phyloP scores from a whole-genome alignment of 2,797 vertebrate genomes.

The Hapalemur alaotrensis region DNA sequence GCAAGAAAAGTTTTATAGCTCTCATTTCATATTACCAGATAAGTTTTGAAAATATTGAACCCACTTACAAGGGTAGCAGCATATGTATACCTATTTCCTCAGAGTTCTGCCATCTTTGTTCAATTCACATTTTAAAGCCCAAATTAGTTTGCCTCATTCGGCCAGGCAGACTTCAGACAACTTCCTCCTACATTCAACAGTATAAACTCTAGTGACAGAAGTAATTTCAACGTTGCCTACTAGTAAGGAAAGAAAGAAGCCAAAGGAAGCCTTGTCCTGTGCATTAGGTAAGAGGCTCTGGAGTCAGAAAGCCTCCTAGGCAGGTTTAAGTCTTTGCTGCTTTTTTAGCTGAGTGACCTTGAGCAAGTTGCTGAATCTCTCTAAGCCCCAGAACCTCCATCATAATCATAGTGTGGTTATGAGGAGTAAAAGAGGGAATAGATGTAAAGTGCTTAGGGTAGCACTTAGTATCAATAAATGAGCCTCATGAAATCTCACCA shows the following conservation, averaged over 20 bases:
- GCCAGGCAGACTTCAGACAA: not conserved
- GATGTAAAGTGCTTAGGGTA: not conserved
- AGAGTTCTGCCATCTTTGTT: not conserved
- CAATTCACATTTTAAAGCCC: slow-evolving; percentile 27
- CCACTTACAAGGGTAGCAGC: not conserved
- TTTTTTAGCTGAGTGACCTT: not conserved
- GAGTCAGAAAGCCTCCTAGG: not conserved
- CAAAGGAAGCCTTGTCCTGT: not conserved
- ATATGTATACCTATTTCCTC: not conserved
- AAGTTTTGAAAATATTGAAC: slow-evolving; percentile 39
- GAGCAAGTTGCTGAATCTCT: not conserved
- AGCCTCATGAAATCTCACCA: not conserved
- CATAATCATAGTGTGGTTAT: not conserved
- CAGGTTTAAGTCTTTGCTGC: not conserved
- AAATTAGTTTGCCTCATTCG: slow-evolving; percentile 34
- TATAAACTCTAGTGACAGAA: not conserved
- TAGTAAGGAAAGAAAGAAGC: not conserved
- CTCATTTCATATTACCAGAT: slow-evolving; percentile 2
- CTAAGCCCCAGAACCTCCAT: not conserved
- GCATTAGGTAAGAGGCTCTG: not conserved
- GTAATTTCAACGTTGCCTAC: not conserved
- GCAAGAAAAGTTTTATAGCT: slow-evolving; percentile 45
- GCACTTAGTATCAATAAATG: not conserved
- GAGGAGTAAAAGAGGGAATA: not conserved
- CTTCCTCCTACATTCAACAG: not conserved